A percentile compares a stretch with the other conserved stretches of the same genome.
These are phyloP conservation scores for Nasonia longicornis DNA, from an alignment of 1,140 invertebrate genomes.

Conservation along the genomic window DNA sequence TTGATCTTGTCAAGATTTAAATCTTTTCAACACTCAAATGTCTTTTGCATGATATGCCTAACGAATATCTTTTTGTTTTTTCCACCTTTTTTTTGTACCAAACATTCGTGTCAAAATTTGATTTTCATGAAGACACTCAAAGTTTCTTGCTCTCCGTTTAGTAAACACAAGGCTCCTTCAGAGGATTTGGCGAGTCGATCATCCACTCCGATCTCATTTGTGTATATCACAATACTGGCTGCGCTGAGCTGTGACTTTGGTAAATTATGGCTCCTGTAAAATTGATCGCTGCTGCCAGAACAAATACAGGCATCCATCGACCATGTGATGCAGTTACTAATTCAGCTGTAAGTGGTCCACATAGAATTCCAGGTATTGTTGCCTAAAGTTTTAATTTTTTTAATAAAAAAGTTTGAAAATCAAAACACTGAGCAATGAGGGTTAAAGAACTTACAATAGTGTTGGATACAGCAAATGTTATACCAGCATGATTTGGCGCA, in stretches of 20 bases:
- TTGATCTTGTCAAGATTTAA: slow-evolving; percentile 18
- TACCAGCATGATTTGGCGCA: slow-evolving; percentile 83
- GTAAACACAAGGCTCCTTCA: slow-evolving; percentile 29
- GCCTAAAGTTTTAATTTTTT: slow-evolving; percentile 68
- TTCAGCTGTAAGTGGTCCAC: slow-evolving; percentile 83
- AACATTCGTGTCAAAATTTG: slow-evolving; percentile 19
- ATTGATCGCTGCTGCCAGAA: slow-evolving; percentile 80
- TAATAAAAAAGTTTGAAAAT: background rate
- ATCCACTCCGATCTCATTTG: slow-evolving; percentile 18
- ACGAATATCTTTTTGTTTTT: slow-evolving; percentile 13
- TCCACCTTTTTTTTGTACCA: slow-evolving; percentile 15
- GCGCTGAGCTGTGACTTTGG: slow-evolving; percentile 80
- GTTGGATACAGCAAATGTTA: slow-evolving; percentile 86
- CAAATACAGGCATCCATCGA: slow-evolving; percentile 83
- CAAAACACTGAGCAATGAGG: background rate
- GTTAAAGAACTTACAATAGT: slow-evolving; percentile 73
- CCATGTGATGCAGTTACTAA: slow-evolving; percentile 79
- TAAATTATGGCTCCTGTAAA: slow-evolving; percentile 84
- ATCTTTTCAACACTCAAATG: slow-evolving; percentile 34
- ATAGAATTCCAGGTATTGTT: slow-evolving; percentile 83
- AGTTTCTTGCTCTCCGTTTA: slow-evolving; percentile 21
- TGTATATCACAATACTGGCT: slow-evolving; percentile 72
- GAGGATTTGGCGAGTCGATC: slow-evolving; percentile 17
- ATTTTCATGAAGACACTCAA: slow-evolving; percentile 34
- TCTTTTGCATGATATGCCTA: slow-evolving; percentile 41